These are phyloP conservation scores for Epirrhoe alternata DNA, from an alignment of 2,888 invertebrate species.

Conservation along the genomic window DNA sequence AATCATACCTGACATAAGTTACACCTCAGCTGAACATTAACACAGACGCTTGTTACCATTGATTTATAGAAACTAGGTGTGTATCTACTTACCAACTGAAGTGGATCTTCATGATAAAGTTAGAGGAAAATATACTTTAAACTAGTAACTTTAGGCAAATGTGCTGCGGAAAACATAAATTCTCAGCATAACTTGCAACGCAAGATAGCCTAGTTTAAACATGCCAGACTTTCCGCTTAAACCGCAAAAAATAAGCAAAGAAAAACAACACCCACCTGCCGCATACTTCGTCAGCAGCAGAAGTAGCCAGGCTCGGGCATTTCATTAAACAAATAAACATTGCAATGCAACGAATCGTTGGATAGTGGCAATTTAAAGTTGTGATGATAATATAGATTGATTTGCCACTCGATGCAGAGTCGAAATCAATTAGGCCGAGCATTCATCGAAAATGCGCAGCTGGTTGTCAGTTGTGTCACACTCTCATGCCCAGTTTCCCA, in stretches of 20 bases:
- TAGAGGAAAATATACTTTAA: background rate
- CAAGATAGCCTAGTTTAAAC: conserved; percentile 10
- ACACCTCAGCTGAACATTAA: background rate
- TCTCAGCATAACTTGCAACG: conserved; percentile 2
- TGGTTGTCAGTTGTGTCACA: background rate
- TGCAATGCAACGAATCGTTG: conserved; percentile 1
- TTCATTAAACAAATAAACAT: background rate
- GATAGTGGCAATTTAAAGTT: background rate
- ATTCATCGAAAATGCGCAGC: conserved; percentile 9
- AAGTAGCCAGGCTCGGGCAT: background rate
- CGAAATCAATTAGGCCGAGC: conserved; percentile 15
- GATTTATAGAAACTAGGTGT: background rate
- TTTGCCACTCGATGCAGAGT: conserved; percentile 9
- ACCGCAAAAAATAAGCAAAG: conserved; percentile 21
- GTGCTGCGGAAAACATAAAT: conserved; percentile 4
- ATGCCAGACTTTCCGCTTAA: background rate
- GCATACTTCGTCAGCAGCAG: background rate
- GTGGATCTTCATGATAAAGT: background rate
- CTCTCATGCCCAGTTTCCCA: background rate
- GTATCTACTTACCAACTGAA: background rate
- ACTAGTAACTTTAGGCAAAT: background rate
- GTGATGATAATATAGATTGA: conserved; percentile 21
- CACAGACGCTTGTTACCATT: background rate
- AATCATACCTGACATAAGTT: background rate
- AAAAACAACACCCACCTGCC: conserved; percentile 11